Evolutionary conservation across 1,140 invertebrate genomes (phyloP).

Genomic region (Heliconius eleuchia): DNA sequence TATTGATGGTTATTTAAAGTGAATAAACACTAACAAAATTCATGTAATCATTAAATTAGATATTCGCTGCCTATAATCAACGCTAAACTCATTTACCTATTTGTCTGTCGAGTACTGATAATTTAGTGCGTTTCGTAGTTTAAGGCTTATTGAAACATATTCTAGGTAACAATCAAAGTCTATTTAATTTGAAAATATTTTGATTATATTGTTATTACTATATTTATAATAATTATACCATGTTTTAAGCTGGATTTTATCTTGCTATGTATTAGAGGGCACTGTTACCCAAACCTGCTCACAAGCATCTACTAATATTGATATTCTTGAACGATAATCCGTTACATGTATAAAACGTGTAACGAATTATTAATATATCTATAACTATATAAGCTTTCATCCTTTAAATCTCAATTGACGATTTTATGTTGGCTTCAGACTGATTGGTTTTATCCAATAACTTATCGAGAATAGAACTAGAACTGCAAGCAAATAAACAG

Average conservation of each 20-base stretch:
- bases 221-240: not conserved
- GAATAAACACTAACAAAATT: constrained; percentile 2
- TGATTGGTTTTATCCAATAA: not conserved
- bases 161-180: not conserved
- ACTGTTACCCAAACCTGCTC: too few species aligned
- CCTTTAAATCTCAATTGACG: not conserved
- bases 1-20: not conserved
- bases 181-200: not conserved
- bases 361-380: too few species aligned
- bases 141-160: not conserved
- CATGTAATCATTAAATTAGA: constrained; percentile 7
- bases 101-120: not conserved
- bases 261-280: too few species aligned
- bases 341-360: too few species aligned
- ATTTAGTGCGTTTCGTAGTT: not conserved
- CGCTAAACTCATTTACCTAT: not conserved
- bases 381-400: not conserved
- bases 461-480: constrained; percentile 1
- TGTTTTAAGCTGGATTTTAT: too few species aligned
- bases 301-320: too few species aligned
- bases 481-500: not conserved
- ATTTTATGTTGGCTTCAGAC: not conserved
- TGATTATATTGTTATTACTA: not conserved
- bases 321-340: too few species aligned
- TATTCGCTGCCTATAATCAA: not conserved